A percentile compares a stretch with the other conserved stretches of the same genome.
Evolutionary conservation across 2,113 vertebrate species (phyloP).

Genomic region (Hemiprocne comata): DNA sequence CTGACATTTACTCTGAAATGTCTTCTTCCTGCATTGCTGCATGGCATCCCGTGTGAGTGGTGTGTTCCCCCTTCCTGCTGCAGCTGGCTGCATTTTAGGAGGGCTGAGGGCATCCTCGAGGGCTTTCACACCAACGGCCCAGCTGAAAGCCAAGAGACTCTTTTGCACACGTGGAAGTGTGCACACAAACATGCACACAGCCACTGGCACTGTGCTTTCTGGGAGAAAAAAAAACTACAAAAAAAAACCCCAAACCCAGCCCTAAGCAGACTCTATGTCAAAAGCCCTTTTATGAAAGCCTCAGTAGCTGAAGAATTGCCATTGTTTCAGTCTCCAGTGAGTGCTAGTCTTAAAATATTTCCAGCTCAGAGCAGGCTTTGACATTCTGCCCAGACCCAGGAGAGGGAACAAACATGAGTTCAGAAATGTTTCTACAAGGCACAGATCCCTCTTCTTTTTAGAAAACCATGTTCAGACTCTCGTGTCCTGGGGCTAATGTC

Average conservation of each 20-base stretch:
- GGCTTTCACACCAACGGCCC: neutral
- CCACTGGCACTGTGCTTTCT: neutral
- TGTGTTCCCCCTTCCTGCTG: neutral
- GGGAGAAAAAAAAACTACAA: neutral
- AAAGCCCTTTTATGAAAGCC: slow-evolving; percentile 55
- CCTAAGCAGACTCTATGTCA: slow-evolving; percentile 44
- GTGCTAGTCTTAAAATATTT: slow-evolving; percentile 63
- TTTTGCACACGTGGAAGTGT: neutral
- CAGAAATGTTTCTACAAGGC: slow-evolving; percentile 28
- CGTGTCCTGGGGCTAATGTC: fast-evolving
- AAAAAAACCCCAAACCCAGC: neutral
- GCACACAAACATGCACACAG: fast-evolving
- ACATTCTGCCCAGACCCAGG: slow-evolving; percentile 65
- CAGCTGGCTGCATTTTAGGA: neutral
- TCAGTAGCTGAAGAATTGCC: slow-evolving; percentile 62
- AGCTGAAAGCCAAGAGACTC: neutral
- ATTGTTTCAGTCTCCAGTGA: slow-evolving; percentile 65
- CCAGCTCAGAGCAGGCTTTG: slow-evolving; percentile 66
- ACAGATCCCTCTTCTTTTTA: neutral
- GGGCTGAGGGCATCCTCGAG: neutral
- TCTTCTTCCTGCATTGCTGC: slow-evolving; percentile 8
- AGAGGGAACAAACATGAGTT: slow-evolving; percentile 38
- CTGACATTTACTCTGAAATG: slow-evolving; percentile 60
- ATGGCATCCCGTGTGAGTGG: neutral
- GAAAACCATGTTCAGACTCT: neutral